Percentiles rank a stretch among this genome's conserved stretches.
These are phyloP conservation scores for Picathartes gymnocephalus DNA, from an alignment of 2,113 vertebrate species.

Conservation along the genomic window DNA sequence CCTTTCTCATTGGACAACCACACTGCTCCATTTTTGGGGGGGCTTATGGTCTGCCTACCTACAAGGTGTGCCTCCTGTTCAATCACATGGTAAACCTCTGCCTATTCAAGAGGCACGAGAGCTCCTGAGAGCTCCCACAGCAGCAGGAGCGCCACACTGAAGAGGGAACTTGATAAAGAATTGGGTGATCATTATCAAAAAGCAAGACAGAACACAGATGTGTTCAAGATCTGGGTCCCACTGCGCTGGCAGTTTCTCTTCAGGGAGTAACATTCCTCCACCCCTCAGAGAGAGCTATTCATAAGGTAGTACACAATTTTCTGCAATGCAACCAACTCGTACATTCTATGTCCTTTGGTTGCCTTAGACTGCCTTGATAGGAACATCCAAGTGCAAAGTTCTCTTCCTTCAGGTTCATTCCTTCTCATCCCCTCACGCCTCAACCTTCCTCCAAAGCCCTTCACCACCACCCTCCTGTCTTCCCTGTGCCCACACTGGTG, in stretches of 20 bases:
- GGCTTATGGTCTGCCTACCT: not conserved
- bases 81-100: not conserved
- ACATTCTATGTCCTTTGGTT: not conserved
- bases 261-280: not conserved
- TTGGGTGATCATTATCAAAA: not conserved
- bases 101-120: not conserved
- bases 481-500: not conserved
- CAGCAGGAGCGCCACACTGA: accelerated
- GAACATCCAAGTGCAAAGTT: not conserved
- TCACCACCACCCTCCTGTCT: not conserved
- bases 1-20: not conserved
- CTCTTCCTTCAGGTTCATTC: not conserved
- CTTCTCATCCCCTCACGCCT: not conserved
- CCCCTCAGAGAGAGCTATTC: not conserved
- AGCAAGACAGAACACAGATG: not conserved
- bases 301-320: not conserved
- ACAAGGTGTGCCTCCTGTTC: not conserved
- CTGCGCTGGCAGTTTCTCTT: not conserved
- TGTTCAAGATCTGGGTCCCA: not conserved
- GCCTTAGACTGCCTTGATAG: not conserved
- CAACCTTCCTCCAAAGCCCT: not conserved
- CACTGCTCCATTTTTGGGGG: not conserved
- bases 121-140: not conserved
- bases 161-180: not conserved
- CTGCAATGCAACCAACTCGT: accelerated